Conservation (phyloP, 2,888 invertebrate species). For the Drosophila formosana region DNA sequence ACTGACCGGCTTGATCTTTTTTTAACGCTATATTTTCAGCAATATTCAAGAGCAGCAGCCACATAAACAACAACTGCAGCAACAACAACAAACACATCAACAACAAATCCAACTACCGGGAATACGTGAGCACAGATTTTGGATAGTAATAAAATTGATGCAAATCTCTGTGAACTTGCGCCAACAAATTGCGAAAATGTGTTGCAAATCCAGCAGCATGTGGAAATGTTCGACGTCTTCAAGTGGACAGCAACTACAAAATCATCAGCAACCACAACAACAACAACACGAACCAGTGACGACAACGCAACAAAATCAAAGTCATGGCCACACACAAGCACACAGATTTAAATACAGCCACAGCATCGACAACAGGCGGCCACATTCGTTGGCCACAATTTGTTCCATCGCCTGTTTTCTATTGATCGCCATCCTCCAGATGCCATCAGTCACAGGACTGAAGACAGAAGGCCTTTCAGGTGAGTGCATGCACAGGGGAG, state of each 20-base stretch:
- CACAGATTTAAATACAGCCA: slow-evolving; percentile 5
- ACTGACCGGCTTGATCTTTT: slow-evolving; percentile 66
- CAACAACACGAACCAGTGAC: slow-evolving; percentile 23
- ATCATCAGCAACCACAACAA: slow-evolving; percentile 25
- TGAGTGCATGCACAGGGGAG: slow-evolving; percentile 37
- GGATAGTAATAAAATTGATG: slow-evolving; percentile 49
- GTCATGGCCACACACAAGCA: slow-evolving; percentile 34
- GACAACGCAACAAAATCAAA: slow-evolving; percentile 38
- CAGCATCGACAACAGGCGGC: slow-evolving; percentile 22
- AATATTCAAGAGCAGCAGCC: slow-evolving; percentile 58
- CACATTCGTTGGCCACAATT: slow-evolving; percentile 23
- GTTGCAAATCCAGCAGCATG: slow-evolving; percentile 74
- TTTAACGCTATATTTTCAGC: slow-evolving; percentile 67
- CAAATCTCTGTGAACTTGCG: slow-evolving; percentile 68
- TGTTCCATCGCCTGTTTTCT: slow-evolving; percentile 28
- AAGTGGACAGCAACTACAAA: slow-evolving; percentile 45
- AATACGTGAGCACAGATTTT: slow-evolving; percentile 27
- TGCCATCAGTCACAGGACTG: slow-evolving; percentile 37
- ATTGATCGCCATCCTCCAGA: slow-evolving; percentile 49
- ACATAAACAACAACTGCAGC: slow-evolving; percentile 23
- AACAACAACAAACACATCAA: slow-evolving; percentile 29
- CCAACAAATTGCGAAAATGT: slow-evolving; percentile 68
- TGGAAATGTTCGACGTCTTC: slow-evolving; percentile 59
- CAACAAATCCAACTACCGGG: slow-evolving; percentile 24
- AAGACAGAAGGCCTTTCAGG: slow-evolving; percentile 57